Evolutionary conservation across 2,113 vertebrate genomes (phyloP).

Genomic region (Caracal caracal): DNA sequence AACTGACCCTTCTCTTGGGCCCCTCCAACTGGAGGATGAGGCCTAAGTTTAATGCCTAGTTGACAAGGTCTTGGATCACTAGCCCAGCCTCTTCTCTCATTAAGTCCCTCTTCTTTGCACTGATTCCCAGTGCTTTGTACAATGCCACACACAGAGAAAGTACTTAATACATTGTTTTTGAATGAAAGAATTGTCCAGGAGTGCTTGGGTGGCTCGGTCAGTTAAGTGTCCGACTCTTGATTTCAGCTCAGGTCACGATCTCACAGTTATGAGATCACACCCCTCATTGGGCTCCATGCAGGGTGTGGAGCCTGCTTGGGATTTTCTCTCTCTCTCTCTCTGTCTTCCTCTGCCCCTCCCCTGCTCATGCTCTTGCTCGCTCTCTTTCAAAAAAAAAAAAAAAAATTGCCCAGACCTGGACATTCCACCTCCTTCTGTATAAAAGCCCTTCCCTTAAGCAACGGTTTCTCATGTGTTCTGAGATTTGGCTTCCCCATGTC

Average conservation of each 20-base stretch:
- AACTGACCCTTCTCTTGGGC: background rate
- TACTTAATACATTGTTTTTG: background rate
- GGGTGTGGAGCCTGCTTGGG: too few relatives aligned
- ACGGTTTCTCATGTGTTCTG: background rate
- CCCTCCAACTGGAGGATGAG: background rate
- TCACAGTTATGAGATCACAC: too few relatives aligned
- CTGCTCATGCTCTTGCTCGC: too few relatives aligned
- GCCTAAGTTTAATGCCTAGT: background rate
- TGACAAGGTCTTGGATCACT: background rate
- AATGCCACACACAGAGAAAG: background rate
- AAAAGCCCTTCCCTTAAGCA: background rate
- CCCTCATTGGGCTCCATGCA: too few relatives aligned
- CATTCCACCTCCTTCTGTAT: background rate
- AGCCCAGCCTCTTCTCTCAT: background rate
- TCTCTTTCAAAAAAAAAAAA: too few relatives aligned
- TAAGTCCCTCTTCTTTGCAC: background rate
- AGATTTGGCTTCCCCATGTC: background rate
- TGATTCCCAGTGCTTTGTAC: background rate
- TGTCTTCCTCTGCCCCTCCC: too few relatives aligned
- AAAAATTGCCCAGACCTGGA: background rate
- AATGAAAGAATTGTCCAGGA: background rate
- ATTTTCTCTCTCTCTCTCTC: too few relatives aligned
- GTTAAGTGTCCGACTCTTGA: too few relatives aligned
- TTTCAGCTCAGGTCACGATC: too few relatives aligned
- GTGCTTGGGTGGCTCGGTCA: too few relatives aligned